Percentiles rank a stretch among this genome's conserved stretches.
phyloP scores from a whole-genome alignment of 2,113 vertebrate species.

The Xenopus tropicalis region DNA sequence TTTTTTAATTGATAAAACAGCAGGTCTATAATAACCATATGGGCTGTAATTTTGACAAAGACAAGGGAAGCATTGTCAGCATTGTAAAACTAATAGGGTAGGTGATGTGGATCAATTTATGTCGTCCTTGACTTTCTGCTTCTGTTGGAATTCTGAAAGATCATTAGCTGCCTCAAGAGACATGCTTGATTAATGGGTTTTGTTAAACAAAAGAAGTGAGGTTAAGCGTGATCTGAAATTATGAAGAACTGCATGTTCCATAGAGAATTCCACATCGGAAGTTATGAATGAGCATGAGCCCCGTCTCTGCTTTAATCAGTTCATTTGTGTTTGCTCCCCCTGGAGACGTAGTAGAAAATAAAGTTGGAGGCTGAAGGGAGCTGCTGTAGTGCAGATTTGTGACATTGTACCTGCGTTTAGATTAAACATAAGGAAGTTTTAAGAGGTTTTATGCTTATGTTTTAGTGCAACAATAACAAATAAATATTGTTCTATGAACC shows the following conservation, averaged over 20 bases:
- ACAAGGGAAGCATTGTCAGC: slow-evolving; percentile 43
- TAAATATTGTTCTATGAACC: too few species aligned
- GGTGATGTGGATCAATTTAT: slow-evolving; percentile 61
- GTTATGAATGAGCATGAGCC: slow-evolving; percentile 41
- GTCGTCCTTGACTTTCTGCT: slow-evolving; percentile 69
- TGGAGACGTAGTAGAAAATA: slow-evolving; percentile 23
- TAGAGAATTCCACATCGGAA: slow-evolving; percentile 48
- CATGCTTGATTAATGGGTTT: slow-evolving; percentile 68
- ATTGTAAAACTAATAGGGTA: slow-evolving; percentile 57
- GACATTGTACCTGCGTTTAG: too few species aligned
- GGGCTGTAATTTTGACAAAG: slow-evolving; percentile 47
- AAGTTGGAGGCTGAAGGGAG: slow-evolving; percentile 4
- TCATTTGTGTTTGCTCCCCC: slow-evolving; percentile 25
- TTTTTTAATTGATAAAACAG: slow-evolving; percentile 45
- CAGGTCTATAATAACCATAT: slow-evolving; percentile 44
- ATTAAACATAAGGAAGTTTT: too few species aligned
- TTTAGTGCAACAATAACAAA: too few species aligned
- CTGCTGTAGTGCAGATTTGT: too few species aligned
- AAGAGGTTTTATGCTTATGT: too few species aligned
- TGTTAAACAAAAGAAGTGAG: slow-evolving; percentile 65
- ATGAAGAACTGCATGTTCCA: slow-evolving; percentile 49
- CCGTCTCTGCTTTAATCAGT: slow-evolving; percentile 46
- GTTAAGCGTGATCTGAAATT: slow-evolving; percentile 61
- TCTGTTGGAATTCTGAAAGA: slow-evolving; percentile 63
- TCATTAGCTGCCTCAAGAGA: slow-evolving; percentile 65